These are phyloP conservation scores for Anarrhichthys ocellatus DNA, from an alignment of 2,113 vertebrate species.

Conservation along the genomic window DNA sequence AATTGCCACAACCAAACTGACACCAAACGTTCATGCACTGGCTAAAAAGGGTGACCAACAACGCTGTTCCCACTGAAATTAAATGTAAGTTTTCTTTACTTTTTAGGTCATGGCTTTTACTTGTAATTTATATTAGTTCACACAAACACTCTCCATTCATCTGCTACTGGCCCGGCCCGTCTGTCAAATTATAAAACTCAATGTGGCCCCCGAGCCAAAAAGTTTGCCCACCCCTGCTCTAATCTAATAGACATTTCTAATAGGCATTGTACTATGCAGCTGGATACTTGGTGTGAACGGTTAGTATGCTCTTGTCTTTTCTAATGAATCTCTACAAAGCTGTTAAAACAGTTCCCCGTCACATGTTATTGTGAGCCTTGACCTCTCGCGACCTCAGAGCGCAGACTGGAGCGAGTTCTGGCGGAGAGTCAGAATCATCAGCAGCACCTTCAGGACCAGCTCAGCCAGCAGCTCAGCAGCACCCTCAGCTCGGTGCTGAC, in stretches of 20 bases:
- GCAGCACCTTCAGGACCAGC: conserved; percentile 93
- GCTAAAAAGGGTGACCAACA: no score
- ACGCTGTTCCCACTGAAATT: no score
- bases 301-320: not conserved
- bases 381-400: conserved; percentile 87
- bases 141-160: no score
- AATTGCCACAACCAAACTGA: no score
- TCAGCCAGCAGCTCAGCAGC: conserved; percentile 92
- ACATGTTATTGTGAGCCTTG: conserved; percentile 79
- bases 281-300: not conserved
- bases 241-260: not conserved
- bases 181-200: no score
- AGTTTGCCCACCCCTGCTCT: no score
- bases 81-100: no score
- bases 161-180: no score
- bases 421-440: conserved; percentile 88
- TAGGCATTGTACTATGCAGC: not conserved
- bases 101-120: no score
- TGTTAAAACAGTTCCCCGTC: not conserved
- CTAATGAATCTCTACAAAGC: not conserved
- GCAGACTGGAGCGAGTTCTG: conserved; percentile 88
- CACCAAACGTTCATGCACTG: no score
- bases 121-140: no score
- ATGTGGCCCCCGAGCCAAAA: no score
- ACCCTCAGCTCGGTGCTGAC: conserved; percentile 87